Base-by-base conservation (phyloP, 1,140 invertebrate species). In the Helicoverpa zea region DNA sequence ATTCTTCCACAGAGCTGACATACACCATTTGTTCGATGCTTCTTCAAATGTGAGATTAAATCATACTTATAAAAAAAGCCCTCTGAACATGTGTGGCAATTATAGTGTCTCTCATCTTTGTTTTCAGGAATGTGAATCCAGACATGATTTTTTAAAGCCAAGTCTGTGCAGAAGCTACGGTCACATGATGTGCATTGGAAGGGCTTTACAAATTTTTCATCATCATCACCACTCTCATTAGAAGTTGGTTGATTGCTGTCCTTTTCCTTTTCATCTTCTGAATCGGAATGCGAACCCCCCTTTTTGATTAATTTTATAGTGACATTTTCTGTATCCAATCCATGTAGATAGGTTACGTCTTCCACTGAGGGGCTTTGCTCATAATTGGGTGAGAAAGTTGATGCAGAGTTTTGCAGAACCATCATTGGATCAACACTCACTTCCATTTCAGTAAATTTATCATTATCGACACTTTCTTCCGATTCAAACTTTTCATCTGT, bases 1-100 rank as follows among this genome's bases (percentile, higher is more conserved):
- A 96, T 95, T 96, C 97, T 95, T 78, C 97, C 96, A 93, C 97
- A 97, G 84, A 97, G 95, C 85, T 96, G 96, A 89, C 97, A 97
- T 56, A 95, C 96, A 77, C 96, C 96, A 86, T 96, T 96, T 82
- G 95, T 95, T 87, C 95, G 96, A 18, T 96, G 96, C 88, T 97
- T 95, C 87, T 97, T 96, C 74, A 97, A 90, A 94, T 97, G 97
- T 54, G 96, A 94, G 91, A 97, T 96, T 18, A 97, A 90, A 90
- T 97, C 96, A 83, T 95, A 88, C 96, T 97, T 70, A 95, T 96
- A 82, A 95, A 96, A 85, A 96, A 96, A 89, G 89, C 94, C 89
- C 96, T 97, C 87, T 63, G 95, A 94, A 89, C 97, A 97, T 83
- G 96, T 96, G 43, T 95, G 95, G 92, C 97, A 97, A 51, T 94